Base-by-base conservation (phyloP, 2,797 vertebrate genomes). In the Phoebastria nigripes region DNA sequence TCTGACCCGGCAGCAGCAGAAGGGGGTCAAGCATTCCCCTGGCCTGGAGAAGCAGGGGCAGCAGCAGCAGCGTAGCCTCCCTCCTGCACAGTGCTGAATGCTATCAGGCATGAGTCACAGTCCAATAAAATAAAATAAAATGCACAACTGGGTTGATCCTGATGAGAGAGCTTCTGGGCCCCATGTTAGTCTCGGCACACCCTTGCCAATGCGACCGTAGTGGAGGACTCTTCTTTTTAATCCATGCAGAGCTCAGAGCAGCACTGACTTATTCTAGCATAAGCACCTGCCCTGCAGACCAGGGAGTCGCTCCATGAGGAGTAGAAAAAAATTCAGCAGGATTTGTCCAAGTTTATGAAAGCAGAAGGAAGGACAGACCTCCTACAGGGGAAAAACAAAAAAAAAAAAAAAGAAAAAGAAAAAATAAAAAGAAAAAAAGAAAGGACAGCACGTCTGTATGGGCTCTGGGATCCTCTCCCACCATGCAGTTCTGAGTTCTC, bases 321-420 rank as follows among this genome's bases (percentile, higher is more conserved):
- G 35, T 4, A 76, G 59, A 78, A 72, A 63, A 80, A 72, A 26
- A 85, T 20, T 92, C 86, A 91, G 82, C 81, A 94, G 74, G 63
- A 94, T 92, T 95, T 82, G 54, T 96, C 77, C 65, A 81, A 59
- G 85, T 86, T 94, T 95, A 82, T 92, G 81, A 91, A 88, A 91
- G 87, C 90, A 93, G 84, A 87, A 95, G 62, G 56, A 92, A 92
- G 52, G 70, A 61, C 42, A 95, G 41, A 52, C 51, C 47, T 90
- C 72, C 65, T 79, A 56, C 3, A 12, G 29, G 29, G 18, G 22
- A 3, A 15, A 16, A n/a, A 56, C 19, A 19, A 4, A 46, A 24
- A n/a, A 41, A 41, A 41, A 35, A 33, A 52, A 55, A 42, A 39
- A n/a, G 2, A 58, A 22, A 61, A 7, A 10, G 12, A 21, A 18